phyloP scores from a whole-genome alignment of 2,113 vertebrate species.

The Cheilinus undulatus region DNA sequence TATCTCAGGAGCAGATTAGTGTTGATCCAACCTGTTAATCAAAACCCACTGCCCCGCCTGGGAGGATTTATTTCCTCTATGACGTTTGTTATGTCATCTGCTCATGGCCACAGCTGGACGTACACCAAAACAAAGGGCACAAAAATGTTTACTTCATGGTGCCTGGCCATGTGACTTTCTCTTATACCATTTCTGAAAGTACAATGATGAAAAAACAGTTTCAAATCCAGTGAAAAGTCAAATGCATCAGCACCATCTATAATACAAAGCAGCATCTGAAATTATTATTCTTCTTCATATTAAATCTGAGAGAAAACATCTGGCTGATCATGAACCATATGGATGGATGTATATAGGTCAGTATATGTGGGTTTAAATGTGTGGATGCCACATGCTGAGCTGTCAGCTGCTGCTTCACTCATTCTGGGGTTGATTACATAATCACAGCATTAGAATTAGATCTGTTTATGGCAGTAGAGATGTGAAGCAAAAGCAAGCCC shows the following conservation, averaged over 20 bases:
- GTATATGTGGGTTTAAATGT: neutral
- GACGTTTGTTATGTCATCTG: conserved; percentile 42
- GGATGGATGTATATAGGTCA: neutral
- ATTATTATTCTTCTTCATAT: neutral
- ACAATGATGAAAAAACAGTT: neutral
- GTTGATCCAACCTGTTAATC: conserved; percentile 56
- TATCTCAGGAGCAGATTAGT: conserved; percentile 57
- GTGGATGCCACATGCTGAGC: neutral
- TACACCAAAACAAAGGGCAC: neutral
- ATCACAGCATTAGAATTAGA: neutral
- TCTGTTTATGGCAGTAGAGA: no score
- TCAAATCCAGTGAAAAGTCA: neutral
- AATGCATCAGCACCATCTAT: no score
- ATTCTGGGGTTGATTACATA: neutral
- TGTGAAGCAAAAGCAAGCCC: no score
- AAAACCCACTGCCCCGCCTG: conserved; percentile 32
- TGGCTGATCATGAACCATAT: neutral
- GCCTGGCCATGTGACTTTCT: neutral
- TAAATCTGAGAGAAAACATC: conserved; percentile 2
- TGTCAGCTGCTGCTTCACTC: conserved; percentile 16
- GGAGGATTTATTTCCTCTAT: conserved; percentile 53
- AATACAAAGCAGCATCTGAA: no score
- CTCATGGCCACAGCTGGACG: neutral
- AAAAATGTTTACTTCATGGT: neutral
- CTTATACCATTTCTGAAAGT: neutral